These are phyloP conservation scores for Calycopis cecrops DNA, from an alignment of 1,140 invertebrate species.

Conservation along the genomic window DNA sequence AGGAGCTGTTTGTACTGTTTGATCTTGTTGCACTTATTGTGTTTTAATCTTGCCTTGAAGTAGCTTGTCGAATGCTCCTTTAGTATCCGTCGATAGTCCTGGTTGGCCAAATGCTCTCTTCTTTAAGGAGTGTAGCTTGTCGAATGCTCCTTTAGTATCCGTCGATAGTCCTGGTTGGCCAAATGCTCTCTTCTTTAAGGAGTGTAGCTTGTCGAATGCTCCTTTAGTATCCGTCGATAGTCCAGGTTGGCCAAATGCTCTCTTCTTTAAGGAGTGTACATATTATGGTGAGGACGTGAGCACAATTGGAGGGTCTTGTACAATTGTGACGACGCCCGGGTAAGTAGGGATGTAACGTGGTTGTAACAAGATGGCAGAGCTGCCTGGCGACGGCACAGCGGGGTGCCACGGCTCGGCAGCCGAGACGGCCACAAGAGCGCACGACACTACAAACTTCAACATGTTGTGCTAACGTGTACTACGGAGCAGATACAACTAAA, in stretches of 20 bases:
- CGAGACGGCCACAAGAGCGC: conserved; percentile 20
- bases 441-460: conserved; percentile 22
- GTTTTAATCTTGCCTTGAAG: background rate
- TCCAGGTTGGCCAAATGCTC: background rate
- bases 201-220: too few relatives aligned
- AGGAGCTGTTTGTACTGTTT: too few relatives aligned
- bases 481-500: too few relatives aligned
- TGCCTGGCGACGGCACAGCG: background rate
- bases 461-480: too few relatives aligned
- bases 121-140: background rate
- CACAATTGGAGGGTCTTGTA: background rate
- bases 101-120: background rate
- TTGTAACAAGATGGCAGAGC: background rate
- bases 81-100: too few relatives aligned
- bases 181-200: too few relatives aligned
- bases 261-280: background rate
- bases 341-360: conserved; percentile 1
- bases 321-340: background rate
- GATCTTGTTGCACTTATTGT: too few relatives aligned
- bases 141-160: background rate
- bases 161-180: too few relatives aligned
- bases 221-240: too few relatives aligned
- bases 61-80: too few relatives aligned
- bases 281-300: background rate
- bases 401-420: too few relatives aligned